Evolutionary conservation across 2,113 vertebrate genomes (phyloP).

Genomic region (Mustelus asterias): DNA sequence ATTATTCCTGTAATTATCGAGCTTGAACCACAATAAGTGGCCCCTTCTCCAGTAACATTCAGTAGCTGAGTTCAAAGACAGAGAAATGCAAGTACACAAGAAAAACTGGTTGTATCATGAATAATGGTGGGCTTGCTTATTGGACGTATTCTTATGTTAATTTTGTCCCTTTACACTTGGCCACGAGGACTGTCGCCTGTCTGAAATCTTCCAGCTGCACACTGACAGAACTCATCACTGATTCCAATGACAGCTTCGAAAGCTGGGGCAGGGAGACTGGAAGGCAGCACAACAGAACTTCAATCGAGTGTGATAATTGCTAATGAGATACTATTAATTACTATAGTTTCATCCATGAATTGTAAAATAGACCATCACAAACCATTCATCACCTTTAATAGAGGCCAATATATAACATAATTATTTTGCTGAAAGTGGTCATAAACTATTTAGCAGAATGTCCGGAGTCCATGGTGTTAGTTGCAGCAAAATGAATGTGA

Average conservation of each 20-base stretch:
- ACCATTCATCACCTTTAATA: conserved; percentile 18
- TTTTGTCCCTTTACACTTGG: background rate
- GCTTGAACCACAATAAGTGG: background rate
- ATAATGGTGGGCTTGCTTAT: background rate
- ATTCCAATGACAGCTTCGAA: background rate
- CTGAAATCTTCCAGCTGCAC: background rate
- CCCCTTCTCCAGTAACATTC: background rate
- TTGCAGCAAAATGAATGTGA: background rate
- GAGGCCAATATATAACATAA: background rate
- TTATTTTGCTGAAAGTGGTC: conserved; percentile 23
- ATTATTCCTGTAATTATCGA: background rate
- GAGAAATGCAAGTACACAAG: background rate
- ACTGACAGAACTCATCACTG: background rate
- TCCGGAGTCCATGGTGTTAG: background rate
- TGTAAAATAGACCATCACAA: conserved; percentile 13
- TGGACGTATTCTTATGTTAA: background rate
- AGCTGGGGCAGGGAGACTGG: background rate
- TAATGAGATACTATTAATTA: conserved; percentile 18
- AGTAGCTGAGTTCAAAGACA: background rate
- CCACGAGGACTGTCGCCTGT: background rate
- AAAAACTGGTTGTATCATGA: background rate
- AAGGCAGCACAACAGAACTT: background rate
- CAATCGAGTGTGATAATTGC: conserved; percentile 7
- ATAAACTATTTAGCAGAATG: conserved; percentile 5
- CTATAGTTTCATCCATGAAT: conserved; percentile 13